Evolutionary conservation across 2,797 vertebrate genomes (phyloP), one percentile per base, ranked within the genome.

Genomic region (Notamacropus eugenii): DNA sequence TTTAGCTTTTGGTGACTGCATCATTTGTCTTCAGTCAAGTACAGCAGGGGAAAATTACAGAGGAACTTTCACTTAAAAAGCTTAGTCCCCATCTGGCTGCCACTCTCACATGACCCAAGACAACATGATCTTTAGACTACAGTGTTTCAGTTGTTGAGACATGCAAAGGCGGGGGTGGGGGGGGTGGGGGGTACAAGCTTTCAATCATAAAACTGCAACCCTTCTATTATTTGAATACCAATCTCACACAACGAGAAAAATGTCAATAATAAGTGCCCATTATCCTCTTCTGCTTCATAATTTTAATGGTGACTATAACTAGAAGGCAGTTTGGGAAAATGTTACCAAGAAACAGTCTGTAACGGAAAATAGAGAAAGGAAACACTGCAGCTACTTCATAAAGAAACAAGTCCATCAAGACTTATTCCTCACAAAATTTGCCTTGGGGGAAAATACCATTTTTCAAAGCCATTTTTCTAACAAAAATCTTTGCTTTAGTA

Each of bases 241-340:
- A 95, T 14, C 5, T 94, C 93, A 95, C 93, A 95, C 55, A 95
- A 95, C 82, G 10, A 59, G 90, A 58, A 57, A 95, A 92, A 95
- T 92, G 3, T 90, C 24, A 96, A 52, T n/a, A 74, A 74, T 82
- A 82, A 82, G 67, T 82, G n/a, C 67, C n/a, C 67, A 82, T 82
- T 82, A 82, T 40, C n/a, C 67, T 82, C n/a, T 74, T 74, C 40
- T 93, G 14, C 54, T 93, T 74, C 54, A 90, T 59, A 93, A 95
- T 54, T 93, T 56, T 0, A 93, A 92, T 74, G 67, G 67, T 82
- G 92, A 91, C 57, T 4, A 93, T 57, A 96, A 19, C 12, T 90
- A 87, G 27, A 55, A 46, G 50, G 4, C 54, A 31, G 8, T 87
- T 52, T 82, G 16, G 74, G 5, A 8, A 94, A 97, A 93, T 82